These are phyloP conservation scores for Phataginus tricuspis DNA, from an alignment of 2,797 vertebrate genomes.

Conservation along the genomic window DNA sequence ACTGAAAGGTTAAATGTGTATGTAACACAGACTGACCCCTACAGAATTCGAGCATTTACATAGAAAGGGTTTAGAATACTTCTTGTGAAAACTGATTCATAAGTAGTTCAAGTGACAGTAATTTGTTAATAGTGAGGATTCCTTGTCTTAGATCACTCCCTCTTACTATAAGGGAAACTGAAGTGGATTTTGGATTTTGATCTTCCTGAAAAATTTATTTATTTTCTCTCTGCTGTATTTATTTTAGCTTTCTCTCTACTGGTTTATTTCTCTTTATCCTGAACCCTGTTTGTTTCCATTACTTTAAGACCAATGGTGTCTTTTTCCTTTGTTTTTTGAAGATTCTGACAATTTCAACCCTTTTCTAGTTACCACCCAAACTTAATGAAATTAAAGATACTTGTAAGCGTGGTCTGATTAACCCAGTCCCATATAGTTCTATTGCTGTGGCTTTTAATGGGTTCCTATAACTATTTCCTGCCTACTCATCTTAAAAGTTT, in stretches of 20 bases:
- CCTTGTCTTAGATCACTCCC: not conserved
- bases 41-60: not conserved
- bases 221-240: not conserved
- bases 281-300: not conserved
- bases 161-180: not conserved
- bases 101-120: not conserved
- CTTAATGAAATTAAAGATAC: not conserved
- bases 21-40: not conserved
- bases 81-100: not conserved
- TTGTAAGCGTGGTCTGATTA: not conserved
- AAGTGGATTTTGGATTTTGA: not conserved
- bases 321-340: not conserved
- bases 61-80: not conserved
- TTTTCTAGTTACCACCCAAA: not conserved
- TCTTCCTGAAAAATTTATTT: not conserved
- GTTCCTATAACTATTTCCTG: conserved; percentile 61
- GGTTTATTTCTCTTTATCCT: conserved; percentile 7
- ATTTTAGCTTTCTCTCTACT: not conserved
- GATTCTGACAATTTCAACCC: not conserved
- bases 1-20: not conserved
- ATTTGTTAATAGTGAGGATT: not conserved
- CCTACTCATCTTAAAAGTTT: conserved; percentile 54
- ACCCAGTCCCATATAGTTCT: not conserved
- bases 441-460: not conserved
- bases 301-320: not conserved